phyloP scores from a whole-genome alignment of 2,888 invertebrate species.

The Synanthedon tipuliformis region DNA sequence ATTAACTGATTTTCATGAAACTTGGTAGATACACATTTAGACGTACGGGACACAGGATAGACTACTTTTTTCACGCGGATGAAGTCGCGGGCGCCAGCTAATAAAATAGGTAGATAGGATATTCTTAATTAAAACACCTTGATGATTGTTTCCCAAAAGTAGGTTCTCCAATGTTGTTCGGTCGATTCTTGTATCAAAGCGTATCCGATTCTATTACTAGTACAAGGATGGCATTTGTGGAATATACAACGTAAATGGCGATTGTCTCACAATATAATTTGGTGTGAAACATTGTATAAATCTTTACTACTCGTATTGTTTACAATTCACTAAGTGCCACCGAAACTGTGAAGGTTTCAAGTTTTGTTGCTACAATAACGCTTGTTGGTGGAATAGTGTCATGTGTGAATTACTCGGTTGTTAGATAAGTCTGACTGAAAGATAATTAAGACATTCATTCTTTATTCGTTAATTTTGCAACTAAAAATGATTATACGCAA shows the following conservation, averaged over 20 bases:
- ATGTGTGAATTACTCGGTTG: no score
- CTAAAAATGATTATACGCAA: no score
- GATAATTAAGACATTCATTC: no score
- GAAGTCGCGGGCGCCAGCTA: no score
- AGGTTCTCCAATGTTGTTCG: constrained; percentile 1
- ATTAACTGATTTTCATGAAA: no score
- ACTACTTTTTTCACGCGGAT: no score
- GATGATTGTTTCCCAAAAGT: constrained; percentile 7
- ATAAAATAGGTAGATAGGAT: neutral
- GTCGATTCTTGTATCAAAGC: constrained; percentile 21
- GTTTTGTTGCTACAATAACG: neutral
- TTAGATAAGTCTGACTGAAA: no score
- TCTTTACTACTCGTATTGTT: constrained; percentile 25
- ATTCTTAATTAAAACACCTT: neutral
- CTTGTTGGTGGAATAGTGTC: neutral
- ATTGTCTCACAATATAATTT: constrained; percentile 21
- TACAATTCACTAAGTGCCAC: constrained; percentile 20
- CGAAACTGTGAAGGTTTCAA: constrained; percentile 17
- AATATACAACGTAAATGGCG: constrained; percentile 17
- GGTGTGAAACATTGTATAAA: constrained; percentile 28
- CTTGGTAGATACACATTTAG: no score
- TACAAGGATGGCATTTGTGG: constrained; percentile 16
- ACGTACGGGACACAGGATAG: no score
- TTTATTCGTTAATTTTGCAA: no score
- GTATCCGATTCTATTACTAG: constrained; percentile 14